A percentile compares a stretch with the other conserved stretches of the same genome.
Conservation (phyloP, 2,888 invertebrate genomes). For the Orthonevra nobilis region DNA sequence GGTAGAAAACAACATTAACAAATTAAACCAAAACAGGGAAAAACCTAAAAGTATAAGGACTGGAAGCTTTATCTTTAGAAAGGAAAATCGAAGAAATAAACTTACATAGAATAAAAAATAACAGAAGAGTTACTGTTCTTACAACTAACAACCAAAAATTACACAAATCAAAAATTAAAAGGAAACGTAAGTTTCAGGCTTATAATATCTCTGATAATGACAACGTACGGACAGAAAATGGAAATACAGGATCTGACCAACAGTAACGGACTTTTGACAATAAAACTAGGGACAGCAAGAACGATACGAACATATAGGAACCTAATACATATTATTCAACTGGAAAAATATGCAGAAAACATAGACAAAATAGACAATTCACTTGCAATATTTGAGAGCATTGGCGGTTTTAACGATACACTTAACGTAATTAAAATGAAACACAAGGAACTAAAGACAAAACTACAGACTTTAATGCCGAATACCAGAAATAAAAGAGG, state of each 20-base stretch:
- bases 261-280: neutral
- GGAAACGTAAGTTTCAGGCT: neutral
- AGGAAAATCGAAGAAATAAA: constrained; percentile 44
- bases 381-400: neutral
- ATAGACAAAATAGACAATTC: neutral
- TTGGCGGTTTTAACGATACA: neutral
- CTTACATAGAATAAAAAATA: constrained; percentile 27
- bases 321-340: neutral
- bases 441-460: neutral
- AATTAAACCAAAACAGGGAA: constrained; percentile 16
- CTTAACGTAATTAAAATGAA: neutral
- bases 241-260: too few species aligned
- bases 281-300: neutral
- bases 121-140: constrained; percentile 34
- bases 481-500: neutral
- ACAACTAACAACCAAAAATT: constrained; percentile 55
- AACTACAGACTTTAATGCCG: neutral
- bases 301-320: neutral
- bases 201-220: too few species aligned
- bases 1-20: constrained; percentile 6
- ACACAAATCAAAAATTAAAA: constrained; percentile 52
- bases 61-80: constrained; percentile 34
- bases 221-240: too few species aligned
- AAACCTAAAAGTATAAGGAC: neutral
- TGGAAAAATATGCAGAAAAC: neutral